A percentile compares a stretch with the other conserved stretches of the same genome.
phyloP scores from a whole-genome alignment of 2,797 vertebrate species.

The Tauraco hartlaubi region DNA sequence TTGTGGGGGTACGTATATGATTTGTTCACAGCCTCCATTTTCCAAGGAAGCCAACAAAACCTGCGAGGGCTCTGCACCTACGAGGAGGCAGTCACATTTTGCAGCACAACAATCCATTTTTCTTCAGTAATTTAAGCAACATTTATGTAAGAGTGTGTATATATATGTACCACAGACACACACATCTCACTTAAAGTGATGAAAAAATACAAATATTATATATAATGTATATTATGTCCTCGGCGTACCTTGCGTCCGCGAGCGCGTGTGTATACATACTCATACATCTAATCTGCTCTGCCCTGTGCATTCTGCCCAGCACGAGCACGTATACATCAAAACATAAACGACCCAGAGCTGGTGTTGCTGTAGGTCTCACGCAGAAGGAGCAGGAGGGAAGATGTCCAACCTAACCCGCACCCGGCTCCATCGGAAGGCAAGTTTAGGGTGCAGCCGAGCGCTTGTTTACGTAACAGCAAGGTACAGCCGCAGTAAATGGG shows the following conservation, averaged over 20 bases:
- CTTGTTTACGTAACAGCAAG: conserved; percentile 53
- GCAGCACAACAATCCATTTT: background rate
- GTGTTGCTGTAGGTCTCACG: background rate
- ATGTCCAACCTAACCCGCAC: background rate
- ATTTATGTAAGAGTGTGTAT: background rate
- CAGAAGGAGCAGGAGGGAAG: background rate
- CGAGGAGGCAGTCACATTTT: background rate
- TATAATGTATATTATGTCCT: accelerated
- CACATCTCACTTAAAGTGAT: accelerated
- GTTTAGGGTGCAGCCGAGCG: background rate
- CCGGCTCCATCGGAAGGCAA: background rate
- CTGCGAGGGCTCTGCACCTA: background rate
- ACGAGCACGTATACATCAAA: accelerated
- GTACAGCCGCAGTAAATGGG: conserved; percentile 8
- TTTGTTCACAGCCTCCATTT: background rate
- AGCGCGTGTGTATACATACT: accelerated
- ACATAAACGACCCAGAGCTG: accelerated
- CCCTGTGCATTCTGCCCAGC: accelerated
- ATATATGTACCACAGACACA: too few relatives aligned
- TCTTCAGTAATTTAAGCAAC: background rate
- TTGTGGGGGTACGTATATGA: background rate
- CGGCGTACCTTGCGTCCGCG: background rate
- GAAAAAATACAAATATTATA: background rate
- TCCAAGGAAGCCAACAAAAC: background rate
- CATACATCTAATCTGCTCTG: accelerated